phyloP scores from a whole-genome alignment of 2,888 invertebrate genomes.

The Apodemia mormo region DNA sequence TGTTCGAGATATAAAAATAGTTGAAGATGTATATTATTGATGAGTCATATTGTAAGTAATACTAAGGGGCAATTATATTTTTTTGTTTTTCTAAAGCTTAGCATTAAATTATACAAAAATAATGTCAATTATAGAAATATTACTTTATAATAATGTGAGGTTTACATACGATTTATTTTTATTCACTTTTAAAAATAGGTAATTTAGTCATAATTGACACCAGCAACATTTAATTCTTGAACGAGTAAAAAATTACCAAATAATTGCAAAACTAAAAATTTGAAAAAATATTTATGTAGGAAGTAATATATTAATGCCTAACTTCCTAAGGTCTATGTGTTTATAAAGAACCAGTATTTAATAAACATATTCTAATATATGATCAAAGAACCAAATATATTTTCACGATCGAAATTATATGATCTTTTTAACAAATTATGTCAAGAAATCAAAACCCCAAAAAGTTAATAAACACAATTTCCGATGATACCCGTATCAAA shows the following conservation, averaged over 20 bases:
- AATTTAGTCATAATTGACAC: too few relatives aligned
- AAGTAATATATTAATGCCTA: too few relatives aligned
- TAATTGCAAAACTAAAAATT: too few relatives aligned
- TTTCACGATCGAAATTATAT: conserved; percentile 2
- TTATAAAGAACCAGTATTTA: background rate
- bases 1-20: background rate
- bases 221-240: too few relatives aligned
- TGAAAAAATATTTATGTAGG: too few relatives aligned
- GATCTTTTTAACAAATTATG: background rate
- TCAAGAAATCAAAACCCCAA: background rate
- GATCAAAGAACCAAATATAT: background rate
- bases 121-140: too few relatives aligned
- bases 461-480: conserved; percentile 15
- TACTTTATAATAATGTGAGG: too few relatives aligned
- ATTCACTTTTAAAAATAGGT: too few relatives aligned
- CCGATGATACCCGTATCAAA: background rate
- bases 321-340: background rate
- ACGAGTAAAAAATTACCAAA: too few relatives aligned
- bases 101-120: too few relatives aligned
- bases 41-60: conserved; percentile 7
- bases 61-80: background rate
- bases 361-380: background rate
- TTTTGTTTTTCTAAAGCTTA: background rate
- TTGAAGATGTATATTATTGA: background rate
- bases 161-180: too few relatives aligned